Evolutionary conservation across 2,888 invertebrate genomes (phyloP), one percentile per base, ranked within the genome.

Genomic region (Pseudanteris insignis): DNA sequence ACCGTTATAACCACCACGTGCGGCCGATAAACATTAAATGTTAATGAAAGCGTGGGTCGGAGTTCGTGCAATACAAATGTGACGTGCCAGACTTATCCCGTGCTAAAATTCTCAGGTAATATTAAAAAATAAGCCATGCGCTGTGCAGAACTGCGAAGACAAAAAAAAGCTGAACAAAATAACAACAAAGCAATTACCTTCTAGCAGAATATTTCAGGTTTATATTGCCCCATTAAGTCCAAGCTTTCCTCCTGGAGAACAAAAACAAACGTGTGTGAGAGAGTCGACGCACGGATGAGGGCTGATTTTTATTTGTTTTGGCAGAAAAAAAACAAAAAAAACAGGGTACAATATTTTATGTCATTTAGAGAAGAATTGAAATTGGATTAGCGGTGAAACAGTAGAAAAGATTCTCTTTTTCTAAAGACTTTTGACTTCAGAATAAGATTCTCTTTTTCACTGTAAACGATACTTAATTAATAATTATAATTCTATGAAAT

Each of bases 161-260:
- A 44, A 50, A 26, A 26, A 3, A 18, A 72, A 71, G 73, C 72
- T 70, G 76, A 76, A 78, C 73, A 73, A 37, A 37, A 75, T 77
- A 78, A 77, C 76, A 74, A 79, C 77, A 75, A 77, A 80, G 76
- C 74, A 5, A 76, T 85, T 85, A 85, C 85, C 85, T 86, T 85
- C 83, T 86, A 88, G 85, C 88, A 88, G 86, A 89, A 88, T 84
- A 89, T 88, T 86, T 89, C 88, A 81, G 88, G 87, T 83, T 88
- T 88, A 85, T 88, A 89, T 83, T 88, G 88, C 81, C 89, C 89
- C 84, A 88, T 88, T 81, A 88, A 87, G 84, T 88, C 86, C 87
- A 88, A 85, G 84, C 86, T 87, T 81, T 86, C 85, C 82, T 88
- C 88, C 84, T 88, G 83, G 77, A 79, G 80, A 81, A 81, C 81